Evolutionary conservation across 1,140 invertebrate species (phyloP), one percentile per base, ranked within the genome.

Genomic region (Drosophila teissieri): DNA sequence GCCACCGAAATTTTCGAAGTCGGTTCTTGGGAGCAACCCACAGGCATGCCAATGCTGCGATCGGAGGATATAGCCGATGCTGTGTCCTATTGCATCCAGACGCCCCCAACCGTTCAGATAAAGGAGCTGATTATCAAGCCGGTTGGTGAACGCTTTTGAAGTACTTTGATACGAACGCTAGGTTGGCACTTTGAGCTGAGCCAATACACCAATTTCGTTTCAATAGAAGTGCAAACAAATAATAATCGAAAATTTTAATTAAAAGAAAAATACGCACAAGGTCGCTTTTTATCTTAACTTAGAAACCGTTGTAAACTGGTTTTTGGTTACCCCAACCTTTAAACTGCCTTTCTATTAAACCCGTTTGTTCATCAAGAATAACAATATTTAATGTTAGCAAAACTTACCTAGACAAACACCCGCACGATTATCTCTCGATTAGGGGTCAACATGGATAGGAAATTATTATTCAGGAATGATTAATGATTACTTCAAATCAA

Each of bases 11-110:
- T 91, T 10, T 73, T 91, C 11, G 65, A 67, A n/a, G 31, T 60
- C 6, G 39, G 24, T 2, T 81, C 65, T 7, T 54, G 62, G 11
- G 67, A 77, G n/a, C 5, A 67, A 1, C 15, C 36, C 3, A 58
- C 34, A 0, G 5, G 69, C 14, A 37, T 54, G 82, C 60, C 76
- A 1, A 90, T 92, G 92, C 92, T 77, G 19, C 57, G 74, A 86
- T 49, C 92, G 0, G 77, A 92, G n/a, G 94, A 95, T 64, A 84
- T 95, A 0, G 93, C 94, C 1, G 93, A 95, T 58, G 93, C 93
- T 1, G 92, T 95, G 0, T 61, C 94, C 0, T 96, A 95, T 76
- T 93, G 93, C 4, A 77, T 96, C 4, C 92, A 93, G 12, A 94
- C 94, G 0, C 94, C 95, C 0, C 90, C 93, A 0, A 85, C 94